phyloP scores from a whole-genome alignment of 2,888 invertebrate species.

The Aphidoletes aphidimyza region DNA sequence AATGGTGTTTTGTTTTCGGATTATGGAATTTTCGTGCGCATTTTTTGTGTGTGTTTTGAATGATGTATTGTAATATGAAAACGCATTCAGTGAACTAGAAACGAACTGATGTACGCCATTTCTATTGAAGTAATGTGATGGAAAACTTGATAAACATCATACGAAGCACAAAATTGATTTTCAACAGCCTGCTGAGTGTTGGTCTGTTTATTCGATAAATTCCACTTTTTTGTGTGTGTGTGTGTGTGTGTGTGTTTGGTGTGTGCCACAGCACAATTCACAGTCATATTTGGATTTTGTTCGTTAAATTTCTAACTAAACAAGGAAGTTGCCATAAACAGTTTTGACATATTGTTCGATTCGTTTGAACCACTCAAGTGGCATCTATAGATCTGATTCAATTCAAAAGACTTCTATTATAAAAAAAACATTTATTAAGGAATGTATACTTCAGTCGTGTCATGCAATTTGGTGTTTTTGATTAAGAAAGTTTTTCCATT shows the following conservation, averaged over 20 bases:
- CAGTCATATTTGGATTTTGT: no score
- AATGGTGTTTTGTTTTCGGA: constrained; percentile 43
- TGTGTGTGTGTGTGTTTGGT: no score
- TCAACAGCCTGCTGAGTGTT: not conserved
- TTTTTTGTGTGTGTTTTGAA: constrained; percentile 7
- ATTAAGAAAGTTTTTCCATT: not conserved
- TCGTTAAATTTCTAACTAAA: no score
- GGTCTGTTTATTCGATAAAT: not conserved
- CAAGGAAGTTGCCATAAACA: no score
- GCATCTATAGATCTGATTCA: not conserved
- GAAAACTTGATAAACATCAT: constrained; percentile 48
- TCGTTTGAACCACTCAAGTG: not conserved
- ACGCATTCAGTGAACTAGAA: constrained; percentile 28
- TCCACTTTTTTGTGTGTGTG: constrained; percentile 4
- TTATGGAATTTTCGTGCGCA: constrained; percentile 44
- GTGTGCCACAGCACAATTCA: no score
- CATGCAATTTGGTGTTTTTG: no score
- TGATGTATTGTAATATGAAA: not conserved
- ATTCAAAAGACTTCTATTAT: not conserved
- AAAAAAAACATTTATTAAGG: not conserved
- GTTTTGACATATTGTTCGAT: not conserved
- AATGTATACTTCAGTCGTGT: not conserved
- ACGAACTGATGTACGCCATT: no score
- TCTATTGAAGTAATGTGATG: constrained; percentile 41
- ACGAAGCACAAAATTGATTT: constrained; percentile 42